Conservation (phyloP, 2,113 vertebrate genomes). For the Grantiella picta region DNA sequence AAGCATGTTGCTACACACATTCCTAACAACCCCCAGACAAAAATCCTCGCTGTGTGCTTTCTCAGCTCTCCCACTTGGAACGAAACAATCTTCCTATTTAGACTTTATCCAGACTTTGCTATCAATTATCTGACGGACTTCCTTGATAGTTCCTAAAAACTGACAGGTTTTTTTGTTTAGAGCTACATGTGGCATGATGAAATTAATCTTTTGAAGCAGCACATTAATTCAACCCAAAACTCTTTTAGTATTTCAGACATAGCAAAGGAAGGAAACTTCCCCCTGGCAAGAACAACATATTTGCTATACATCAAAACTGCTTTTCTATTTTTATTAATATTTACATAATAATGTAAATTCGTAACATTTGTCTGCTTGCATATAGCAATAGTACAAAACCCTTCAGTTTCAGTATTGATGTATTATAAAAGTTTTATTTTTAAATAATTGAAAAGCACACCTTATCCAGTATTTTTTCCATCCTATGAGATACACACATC, state of each 20-base stretch:
- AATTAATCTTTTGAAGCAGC: background rate
- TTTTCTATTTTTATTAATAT: slow-evolving; percentile 43
- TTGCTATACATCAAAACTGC: background rate
- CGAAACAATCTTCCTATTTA: background rate
- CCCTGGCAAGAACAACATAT: background rate
- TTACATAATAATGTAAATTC: slow-evolving; percentile 16
- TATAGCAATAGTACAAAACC: background rate
- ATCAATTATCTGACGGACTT: background rate
- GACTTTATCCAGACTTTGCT: background rate
- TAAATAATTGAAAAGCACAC: background rate
- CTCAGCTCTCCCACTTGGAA: background rate
- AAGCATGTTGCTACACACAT: background rate
- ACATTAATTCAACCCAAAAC: background rate
- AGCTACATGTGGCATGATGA: background rate
- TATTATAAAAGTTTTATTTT: slow-evolving; percentile 20
- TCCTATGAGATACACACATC: background rate
- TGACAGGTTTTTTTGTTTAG: background rate
- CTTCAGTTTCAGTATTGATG: background rate
- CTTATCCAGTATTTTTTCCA: background rate
- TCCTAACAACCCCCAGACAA: background rate
- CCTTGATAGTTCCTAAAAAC: background rate
- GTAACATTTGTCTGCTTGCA: background rate
- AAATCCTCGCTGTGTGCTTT: background rate
- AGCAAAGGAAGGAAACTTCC: background rate
- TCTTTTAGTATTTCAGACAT: background rate